Base-by-base conservation (phyloP, 2,113 vertebrate species). In the Onychostoma macrolepis region DNA sequence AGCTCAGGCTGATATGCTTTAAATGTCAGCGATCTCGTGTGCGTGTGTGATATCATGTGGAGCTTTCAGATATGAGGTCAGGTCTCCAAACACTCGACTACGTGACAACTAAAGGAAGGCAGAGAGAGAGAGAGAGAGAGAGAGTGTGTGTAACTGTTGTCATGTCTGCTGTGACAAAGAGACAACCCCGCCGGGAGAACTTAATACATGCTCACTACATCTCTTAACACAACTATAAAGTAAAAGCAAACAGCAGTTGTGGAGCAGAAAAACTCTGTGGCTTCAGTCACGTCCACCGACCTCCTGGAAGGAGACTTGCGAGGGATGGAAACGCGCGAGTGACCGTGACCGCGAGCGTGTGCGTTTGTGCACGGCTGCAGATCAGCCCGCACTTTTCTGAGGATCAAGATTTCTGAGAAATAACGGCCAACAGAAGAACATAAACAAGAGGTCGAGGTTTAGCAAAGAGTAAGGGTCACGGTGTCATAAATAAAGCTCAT, bases 91-190 rank as follows among this genome's bases (percentile, higher is more conserved):
- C 5, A 24, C 78, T 61, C 1, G 67, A 41, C 26, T 48, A 45
- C 30, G 15, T 86, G 75, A 36, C 21, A 58, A 26, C 10, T 56
- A 84, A 33, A 36, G 63, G 76, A 43, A 76, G 72, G 12, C 63
- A 48, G 41, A 75, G 63, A 48, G 36, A 87, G 33, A 38, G 24
- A 4, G 38, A 83, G 80, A 24, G 41, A 85, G 38, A 69, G 21
- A 45, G n/a, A 82, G 50, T 45, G 67, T 65, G 65, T 48, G 87
- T 92, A 90, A 85, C 83, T 87, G n/a, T 2, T 88, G 91, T 91
- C 93, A 94, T 85, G 88, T 94, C 91, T 90, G 81, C 87, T 87
- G 69, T 28, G 38, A 33, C 74, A n/a, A 65, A 19, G 4, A 63
- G 33, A 10, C 48, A 6, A 9, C 4, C 28, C 17, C 11, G 0